Conservation (phyloP, 2,888 invertebrate species). For the Sepioteuthis lessoniana region DNA sequence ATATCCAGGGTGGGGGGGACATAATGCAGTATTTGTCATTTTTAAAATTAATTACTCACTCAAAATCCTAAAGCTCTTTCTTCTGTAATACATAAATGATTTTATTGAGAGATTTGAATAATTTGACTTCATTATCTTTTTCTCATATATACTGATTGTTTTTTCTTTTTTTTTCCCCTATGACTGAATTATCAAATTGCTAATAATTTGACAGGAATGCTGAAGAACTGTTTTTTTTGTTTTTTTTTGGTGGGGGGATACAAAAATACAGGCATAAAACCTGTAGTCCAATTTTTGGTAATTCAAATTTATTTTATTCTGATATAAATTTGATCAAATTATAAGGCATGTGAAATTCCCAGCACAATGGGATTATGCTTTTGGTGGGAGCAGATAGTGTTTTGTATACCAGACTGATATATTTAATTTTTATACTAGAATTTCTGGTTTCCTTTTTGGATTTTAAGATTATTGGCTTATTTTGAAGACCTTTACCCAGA, state of each 20-base stretch:
- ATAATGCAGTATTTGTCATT: neutral
- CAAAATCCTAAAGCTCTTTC: neutral
- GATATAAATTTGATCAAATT: neutral
- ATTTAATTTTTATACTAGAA: neutral
- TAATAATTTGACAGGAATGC: no score
- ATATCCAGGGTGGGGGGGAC: neutral
- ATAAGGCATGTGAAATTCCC: neutral
- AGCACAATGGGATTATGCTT: neutral
- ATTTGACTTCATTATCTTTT: neutral
- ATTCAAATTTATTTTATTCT: neutral
- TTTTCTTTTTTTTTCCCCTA: no score
- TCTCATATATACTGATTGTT: no score
- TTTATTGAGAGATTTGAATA: constrained; percentile 33
- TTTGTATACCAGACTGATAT: neutral
- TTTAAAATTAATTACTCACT: neutral
- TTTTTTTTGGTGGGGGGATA: no score
- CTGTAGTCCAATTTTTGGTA: neutral
- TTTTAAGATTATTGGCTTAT: neutral
- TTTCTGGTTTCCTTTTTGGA: neutral
- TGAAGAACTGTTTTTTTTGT: no score
- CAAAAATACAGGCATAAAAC: neutral
- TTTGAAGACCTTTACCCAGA: neutral
- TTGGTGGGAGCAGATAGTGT: neutral
- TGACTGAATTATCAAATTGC: no score
- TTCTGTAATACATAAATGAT: neutral